Evolutionary conservation across 2,113 vertebrate genomes (phyloP).

Genomic region (Lophotis ruficrista): DNA sequence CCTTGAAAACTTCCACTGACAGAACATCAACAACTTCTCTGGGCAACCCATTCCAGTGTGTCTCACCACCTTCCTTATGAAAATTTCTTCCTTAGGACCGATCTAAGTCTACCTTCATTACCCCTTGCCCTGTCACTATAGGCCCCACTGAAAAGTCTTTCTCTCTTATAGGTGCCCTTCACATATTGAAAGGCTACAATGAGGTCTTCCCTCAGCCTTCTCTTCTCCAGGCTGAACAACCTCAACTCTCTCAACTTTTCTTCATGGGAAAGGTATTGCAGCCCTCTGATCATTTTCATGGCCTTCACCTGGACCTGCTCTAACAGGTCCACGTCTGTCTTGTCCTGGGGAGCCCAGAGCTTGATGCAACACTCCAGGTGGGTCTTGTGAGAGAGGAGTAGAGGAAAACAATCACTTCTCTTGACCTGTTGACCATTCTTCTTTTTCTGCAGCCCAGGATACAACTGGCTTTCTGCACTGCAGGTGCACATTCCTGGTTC

Average conservation of each 20-base stretch:
- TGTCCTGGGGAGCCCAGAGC: background rate
- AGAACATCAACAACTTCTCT: background rate
- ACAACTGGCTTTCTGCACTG: background rate
- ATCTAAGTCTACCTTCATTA: background rate
- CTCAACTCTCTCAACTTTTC: background rate
- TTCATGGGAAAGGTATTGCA: background rate
- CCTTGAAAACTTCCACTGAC: background rate
- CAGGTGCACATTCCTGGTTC: fast-evolving
- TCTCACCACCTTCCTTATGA: background rate
- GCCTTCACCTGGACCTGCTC: background rate
- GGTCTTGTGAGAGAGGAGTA: background rate
- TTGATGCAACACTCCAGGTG: background rate
- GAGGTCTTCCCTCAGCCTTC: background rate
- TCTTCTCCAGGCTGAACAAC: background rate
- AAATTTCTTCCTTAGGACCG: background rate
- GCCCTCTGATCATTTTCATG: background rate
- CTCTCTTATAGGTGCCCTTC: background rate
- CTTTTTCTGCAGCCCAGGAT: background rate
- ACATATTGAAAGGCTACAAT: fast-evolving
- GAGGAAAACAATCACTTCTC: background rate
- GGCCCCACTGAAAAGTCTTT: background rate
- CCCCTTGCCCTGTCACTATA: background rate
- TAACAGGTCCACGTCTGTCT: background rate
- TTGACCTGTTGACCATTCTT: background rate
- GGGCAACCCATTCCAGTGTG: background rate